Conservation (phyloP, 2,888 invertebrate species). For the Eupelmus urozonus region DNA sequence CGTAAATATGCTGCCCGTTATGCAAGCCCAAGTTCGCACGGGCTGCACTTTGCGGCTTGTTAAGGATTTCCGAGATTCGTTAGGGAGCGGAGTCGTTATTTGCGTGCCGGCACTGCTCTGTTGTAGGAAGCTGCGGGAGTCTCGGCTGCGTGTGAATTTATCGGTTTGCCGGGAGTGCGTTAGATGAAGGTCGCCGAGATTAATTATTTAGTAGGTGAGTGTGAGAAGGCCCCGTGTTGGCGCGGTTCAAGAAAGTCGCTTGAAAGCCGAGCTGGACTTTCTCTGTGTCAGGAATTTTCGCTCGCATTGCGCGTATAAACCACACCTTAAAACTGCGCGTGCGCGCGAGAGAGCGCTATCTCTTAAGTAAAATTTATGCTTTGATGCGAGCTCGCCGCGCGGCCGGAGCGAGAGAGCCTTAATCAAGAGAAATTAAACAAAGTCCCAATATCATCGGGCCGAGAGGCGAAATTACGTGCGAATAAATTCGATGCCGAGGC, state of each 20-base stretch:
- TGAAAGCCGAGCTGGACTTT: too few species aligned
- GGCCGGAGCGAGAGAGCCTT: conserved; percentile 2
- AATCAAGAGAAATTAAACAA: conserved; percentile 54
- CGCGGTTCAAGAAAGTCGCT: too few species aligned
- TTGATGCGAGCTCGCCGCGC: conserved; percentile 11
- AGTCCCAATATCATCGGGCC: conserved; percentile 52
- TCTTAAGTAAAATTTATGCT: conserved; percentile 56
- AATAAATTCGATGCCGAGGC: conserved; percentile 49
- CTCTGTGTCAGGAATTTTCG: too few species aligned
- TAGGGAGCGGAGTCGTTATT: conserved; percentile 16
- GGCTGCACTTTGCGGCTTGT: neutral
- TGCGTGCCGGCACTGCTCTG: neutral
- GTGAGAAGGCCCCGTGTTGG: too few species aligned
- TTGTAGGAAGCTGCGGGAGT: too few species aligned
- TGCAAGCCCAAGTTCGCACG: neutral
- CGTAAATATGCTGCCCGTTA: conserved; percentile 18
- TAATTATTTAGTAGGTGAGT: conserved; percentile 6
- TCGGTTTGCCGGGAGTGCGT: too few species aligned
- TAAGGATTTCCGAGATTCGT: conserved; percentile 41
- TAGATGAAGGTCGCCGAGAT: neutral
- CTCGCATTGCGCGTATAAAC: conserved; percentile 54
- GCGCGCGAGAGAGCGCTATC: too few species aligned
- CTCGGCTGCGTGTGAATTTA: conserved; percentile 32
- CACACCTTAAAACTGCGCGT: conserved; percentile 49
- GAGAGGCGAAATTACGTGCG: conserved; percentile 26